Base-by-base conservation (phyloP, 2,797 vertebrate genomes). In the Enteromius radiatus region DNA sequence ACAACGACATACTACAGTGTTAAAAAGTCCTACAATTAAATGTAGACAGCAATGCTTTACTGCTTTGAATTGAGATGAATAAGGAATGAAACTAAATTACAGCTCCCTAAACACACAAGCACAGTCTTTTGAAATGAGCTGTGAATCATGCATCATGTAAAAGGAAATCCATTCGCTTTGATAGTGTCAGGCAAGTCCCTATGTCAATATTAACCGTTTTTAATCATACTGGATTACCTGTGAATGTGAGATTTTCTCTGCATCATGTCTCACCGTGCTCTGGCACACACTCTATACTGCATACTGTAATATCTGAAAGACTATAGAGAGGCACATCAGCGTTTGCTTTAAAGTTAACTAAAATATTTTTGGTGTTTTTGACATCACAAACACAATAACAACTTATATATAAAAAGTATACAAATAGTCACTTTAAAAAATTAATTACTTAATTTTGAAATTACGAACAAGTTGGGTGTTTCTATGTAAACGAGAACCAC, bases 141-240 rank as follows among this genome's bases (percentile, higher is more conserved):
- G 49, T 31, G 76, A n/a, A n/a, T n/a, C n/a, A 8, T 56, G 54
- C 79, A 68, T 84, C 54, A 49, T 75, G 86, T 71, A 33, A 56
- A 82, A 23, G 15, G 21, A 74, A 70, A 83, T 74, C 76, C 47
- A 26, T 85, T 88, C 89, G 88, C 91, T 91, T 88, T 90, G 88
- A 91, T 87, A 85, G 87, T 89, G 88, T 90, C 88, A 89, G 86
- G 88, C 89, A 87, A 68, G 85, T 86, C 61, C 36, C 84, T n/a
- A 71, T 87, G 86, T 92, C 90, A 93, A 92, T 92, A 92, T 93
- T 92, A 92, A 56, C 67, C 2, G 1, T 5, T 56, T 47, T 80
- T 73, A 52, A 79, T 77, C 63, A 71, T 8, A 19, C 11, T 54
- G 63, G 78, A 84, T 85, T 81, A 81, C 56, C 63, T 49, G 33